phyloP scores from a whole-genome alignment of 2,113 vertebrate genomes.

The Chlamydotis undulata region DNA sequence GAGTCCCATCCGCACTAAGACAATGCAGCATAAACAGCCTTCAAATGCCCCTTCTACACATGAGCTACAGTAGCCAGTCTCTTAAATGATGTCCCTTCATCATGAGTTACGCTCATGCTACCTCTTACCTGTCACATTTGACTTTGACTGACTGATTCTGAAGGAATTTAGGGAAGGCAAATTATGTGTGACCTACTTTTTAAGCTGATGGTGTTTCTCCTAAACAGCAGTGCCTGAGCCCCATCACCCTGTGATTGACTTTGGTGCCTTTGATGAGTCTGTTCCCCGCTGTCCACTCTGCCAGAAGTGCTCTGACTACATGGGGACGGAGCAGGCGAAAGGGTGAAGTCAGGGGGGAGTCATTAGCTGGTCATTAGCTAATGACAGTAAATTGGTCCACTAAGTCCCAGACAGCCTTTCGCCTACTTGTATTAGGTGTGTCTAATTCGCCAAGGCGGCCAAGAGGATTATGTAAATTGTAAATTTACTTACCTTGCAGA shows the following conservation, averaged over 20 bases:
- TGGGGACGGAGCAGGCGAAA: background rate
- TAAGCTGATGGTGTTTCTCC: background rate
- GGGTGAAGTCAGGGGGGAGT: background rate
- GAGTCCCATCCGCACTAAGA: background rate
- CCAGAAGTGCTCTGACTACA: rapidly evolving
- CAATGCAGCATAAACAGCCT: background rate
- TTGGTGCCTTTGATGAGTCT: background rate
- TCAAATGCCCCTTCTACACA: background rate
- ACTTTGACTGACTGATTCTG: background rate
- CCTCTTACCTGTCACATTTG: background rate
- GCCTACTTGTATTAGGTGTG: background rate
- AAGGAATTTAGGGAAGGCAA: background rate
- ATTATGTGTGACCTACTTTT: background rate
- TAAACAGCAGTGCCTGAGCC: background rate
- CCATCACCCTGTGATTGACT: background rate
- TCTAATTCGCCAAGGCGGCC: background rate
- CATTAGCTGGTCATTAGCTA: background rate
- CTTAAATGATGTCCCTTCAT: background rate
- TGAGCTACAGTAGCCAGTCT: background rate
- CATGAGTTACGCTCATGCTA: background rate
- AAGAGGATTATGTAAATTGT: background rate
- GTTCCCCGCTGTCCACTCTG: background rate
- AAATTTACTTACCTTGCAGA: background rate
- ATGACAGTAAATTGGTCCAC: background rate
- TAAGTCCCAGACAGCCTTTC: background rate